These are phyloP conservation scores for Mellivora capensis DNA, from an alignment of 2,113 vertebrate species.

Conservation along the genomic window DNA sequence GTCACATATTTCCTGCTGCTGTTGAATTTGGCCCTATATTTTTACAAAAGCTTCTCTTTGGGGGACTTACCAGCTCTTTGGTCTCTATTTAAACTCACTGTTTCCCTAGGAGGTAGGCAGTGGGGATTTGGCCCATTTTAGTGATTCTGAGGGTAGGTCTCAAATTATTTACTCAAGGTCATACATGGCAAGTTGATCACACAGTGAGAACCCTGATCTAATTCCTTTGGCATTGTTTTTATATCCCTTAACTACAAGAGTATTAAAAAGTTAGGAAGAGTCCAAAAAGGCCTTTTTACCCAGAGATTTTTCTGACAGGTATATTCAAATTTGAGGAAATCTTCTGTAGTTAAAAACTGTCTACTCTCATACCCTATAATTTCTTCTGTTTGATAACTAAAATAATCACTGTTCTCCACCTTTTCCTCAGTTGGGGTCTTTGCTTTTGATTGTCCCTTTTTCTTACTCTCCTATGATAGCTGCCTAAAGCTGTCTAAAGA, in stretches of 20 bases:
- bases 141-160: neutral
- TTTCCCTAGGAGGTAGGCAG: slow-evolving; percentile 6
- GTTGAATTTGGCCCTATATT: slow-evolving; percentile 28
- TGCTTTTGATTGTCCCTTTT: neutral
- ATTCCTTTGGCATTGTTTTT: slow-evolving; percentile 28
- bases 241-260: neutral
- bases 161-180: slow-evolving; percentile 50
- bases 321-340: neutral
- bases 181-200: slow-evolving; percentile 23
- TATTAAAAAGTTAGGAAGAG: neutral
- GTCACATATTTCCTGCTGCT: slow-evolving; percentile 53
- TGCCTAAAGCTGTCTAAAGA: neutral
- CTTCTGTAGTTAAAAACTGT: neutral
- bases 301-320: neutral
- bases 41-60: slow-evolving; percentile 42
- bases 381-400: neutral
- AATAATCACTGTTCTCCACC: neutral
- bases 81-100: slow-evolving; percentile 38
- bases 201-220: neutral
- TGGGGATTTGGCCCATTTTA: slow-evolving; percentile 41
- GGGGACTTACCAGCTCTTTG: slow-evolving; percentile 15
- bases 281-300: neutral
- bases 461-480: neutral
- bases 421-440: neutral
- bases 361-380: neutral